Evolutionary conservation across 2,888 invertebrate genomes (phyloP), one percentile per base, ranked within the genome.

Genomic region (Torymus texanus): DNA sequence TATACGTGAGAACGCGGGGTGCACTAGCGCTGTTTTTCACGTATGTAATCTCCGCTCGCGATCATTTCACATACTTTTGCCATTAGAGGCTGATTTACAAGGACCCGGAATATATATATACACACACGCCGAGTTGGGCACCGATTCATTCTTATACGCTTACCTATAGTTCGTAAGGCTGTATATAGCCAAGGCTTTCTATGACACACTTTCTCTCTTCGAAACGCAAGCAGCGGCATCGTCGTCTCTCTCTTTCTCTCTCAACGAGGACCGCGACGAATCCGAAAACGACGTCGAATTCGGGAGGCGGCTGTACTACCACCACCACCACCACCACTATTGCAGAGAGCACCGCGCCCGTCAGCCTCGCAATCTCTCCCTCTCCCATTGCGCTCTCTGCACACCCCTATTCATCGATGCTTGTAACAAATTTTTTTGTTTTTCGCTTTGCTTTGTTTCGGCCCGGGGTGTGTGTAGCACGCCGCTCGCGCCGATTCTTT

Each of bases 51-150:
- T 89, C 87, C 85, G 86, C 87, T 88, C 88, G 86, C 88, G 85
- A 89, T 88, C 86, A 88, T 89, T 88, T 88, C 88, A 88, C 88
- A 89, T 88, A 89, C 88, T 88, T 89, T 88, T 88, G 86, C 89
- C 87, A 88, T 89, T 88, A 89, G 73, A 88, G 86, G 82, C 85
- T 85, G 86, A 87, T 88, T 88, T 87, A 29, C 71, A 66, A 75
- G 84, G 77, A n/a, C n/a, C n/a, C n/a, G n/a, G n/a, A n/a, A n/a
- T n/a, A n/a, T n/a, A n/a, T n/a, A n/a, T n/a, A n/a, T n/a, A n/a
- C n/a, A n/a, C n/a, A n/a, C n/a, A n/a, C n/a, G n/a, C n/a, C n/a
- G n/a, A n/a, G n/a, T n/a, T n/a, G n/a, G n/a, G n/a, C n/a, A n/a
- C n/a, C 77, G 55, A 72, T 61, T 66, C 59, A 59, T 66, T 65